Evolutionary conservation across 2,888 invertebrate genomes (phyloP).

Genomic region (Leucophenga maculata): DNA sequence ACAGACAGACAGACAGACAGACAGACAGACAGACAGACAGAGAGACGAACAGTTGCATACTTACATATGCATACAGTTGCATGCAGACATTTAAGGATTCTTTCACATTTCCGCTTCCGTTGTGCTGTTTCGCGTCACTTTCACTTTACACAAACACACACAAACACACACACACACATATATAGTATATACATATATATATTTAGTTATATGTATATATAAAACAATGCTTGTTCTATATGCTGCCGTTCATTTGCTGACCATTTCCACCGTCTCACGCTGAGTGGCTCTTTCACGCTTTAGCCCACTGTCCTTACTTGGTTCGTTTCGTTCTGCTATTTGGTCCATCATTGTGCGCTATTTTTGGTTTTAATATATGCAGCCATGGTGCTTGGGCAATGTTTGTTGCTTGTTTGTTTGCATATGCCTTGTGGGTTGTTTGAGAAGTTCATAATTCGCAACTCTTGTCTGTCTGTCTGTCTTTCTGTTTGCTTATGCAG

Average conservation of each 20-base stretch:
- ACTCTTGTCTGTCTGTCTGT: no score
- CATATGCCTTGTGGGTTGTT: no score
- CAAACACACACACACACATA: slow-evolving; percentile 13
- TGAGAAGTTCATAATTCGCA: no score
- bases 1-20: neutral
- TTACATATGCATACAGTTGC: slow-evolving; percentile 4
- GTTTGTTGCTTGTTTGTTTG: slow-evolving; percentile 4
- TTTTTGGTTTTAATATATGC: neutral
- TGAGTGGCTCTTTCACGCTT: no score
- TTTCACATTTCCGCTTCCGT: slow-evolving; percentile 30
- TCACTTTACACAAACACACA: slow-evolving; percentile 47
- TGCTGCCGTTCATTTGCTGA: no score
- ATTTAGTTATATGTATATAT: neutral
- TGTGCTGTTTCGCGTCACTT: neutral
- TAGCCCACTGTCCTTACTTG: no score
- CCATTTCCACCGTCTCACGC: no score
- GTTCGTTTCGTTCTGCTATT: no score
- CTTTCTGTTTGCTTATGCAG: no score
- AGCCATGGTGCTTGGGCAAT: neutral
- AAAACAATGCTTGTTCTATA: neutral
- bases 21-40: neutral
- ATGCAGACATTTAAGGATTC: slow-evolving; percentile 23
- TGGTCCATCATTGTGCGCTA: no score
- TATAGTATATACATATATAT: slow-evolving; percentile 37
- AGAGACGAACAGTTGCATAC: no score